Percentiles rank a stretch among this genome's conserved stretches.
Conservation (phyloP, 2,797 vertebrate genomes). For the Smutsia temminckii region DNA sequence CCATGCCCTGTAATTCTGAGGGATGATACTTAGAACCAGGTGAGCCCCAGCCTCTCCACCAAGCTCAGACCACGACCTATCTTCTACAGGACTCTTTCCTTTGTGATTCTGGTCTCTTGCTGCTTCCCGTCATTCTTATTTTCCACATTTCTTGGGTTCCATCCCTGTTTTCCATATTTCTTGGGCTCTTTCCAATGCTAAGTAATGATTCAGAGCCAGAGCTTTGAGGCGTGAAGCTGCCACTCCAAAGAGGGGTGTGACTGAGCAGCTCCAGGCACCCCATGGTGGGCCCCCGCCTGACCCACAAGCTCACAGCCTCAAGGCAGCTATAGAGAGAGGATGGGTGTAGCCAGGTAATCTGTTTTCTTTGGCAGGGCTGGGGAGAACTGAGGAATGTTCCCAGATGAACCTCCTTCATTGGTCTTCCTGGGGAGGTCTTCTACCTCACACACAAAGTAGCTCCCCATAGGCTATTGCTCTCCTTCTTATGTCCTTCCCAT, state of each 20-base stretch:
- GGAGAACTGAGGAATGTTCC: background rate
- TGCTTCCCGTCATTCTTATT: background rate
- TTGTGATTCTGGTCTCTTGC: background rate
- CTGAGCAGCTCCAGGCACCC: background rate
- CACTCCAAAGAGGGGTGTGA: background rate
- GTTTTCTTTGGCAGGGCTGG: background rate
- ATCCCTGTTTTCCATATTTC: background rate
- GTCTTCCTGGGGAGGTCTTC: background rate
- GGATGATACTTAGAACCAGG: background rate
- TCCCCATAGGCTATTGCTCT: background rate
- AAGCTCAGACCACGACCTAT: background rate
- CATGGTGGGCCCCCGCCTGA: background rate
- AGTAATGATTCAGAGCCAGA: conserved; percentile 39
- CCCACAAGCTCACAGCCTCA: background rate
- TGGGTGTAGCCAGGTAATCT: background rate
- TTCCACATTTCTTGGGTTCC: background rate
- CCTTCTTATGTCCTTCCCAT: background rate
- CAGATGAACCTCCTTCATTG: background rate
- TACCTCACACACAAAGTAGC: background rate
- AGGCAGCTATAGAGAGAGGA: background rate
- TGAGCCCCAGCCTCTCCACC: too few relatives aligned
- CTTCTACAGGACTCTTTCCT: background rate
- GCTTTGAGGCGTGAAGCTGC: background rate
- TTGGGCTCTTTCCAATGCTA: background rate
- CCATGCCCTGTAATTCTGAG: background rate